A percentile compares a stretch with the other conserved stretches of the same genome.
phyloP scores from a whole-genome alignment of 2,113 vertebrate species.

The Corapipo altera region DNA sequence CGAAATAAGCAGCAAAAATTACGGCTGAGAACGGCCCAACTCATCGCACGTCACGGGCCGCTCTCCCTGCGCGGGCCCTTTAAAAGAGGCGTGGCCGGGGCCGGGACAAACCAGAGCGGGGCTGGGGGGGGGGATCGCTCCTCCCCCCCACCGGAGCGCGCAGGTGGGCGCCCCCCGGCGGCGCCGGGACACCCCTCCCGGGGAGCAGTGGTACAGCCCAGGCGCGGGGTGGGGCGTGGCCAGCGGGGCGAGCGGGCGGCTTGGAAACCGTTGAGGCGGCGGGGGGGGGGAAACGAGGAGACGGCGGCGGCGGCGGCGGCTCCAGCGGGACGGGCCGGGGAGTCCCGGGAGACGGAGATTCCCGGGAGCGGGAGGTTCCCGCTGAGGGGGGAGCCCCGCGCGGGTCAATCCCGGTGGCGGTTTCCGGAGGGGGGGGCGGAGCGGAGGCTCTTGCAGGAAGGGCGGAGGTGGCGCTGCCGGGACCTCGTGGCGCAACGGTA shows the following conservation, averaged over 20 bases:
- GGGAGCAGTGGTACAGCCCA: neutral
- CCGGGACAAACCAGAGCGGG: neutral
- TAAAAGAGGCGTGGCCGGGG: neutral
- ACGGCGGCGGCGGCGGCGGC: no score
- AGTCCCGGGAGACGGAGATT: accelerated
- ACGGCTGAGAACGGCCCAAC: neutral
- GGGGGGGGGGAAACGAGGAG: no score
- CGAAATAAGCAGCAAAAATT: no score
- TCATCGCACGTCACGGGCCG: neutral
- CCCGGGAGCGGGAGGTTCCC: neutral
- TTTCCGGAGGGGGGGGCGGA: accelerated
- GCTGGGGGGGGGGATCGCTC: accelerated
- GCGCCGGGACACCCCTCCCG: neutral
- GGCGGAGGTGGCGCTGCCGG: accelerated
- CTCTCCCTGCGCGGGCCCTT: neutral
- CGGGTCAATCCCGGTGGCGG: accelerated
- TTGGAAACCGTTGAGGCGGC: neutral
- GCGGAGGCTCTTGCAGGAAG: neutral
- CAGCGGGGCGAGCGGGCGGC: neutral
- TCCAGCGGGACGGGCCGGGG: neutral
- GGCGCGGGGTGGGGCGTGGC: neutral
- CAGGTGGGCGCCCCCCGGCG: neutral
- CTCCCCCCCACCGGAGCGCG: accelerated
- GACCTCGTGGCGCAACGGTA: conserved; percentile 78
- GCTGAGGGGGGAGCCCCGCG: neutral